Base-by-base conservation (phyloP, 2,888 invertebrate species). In the Hymenopus coronatus region DNA sequence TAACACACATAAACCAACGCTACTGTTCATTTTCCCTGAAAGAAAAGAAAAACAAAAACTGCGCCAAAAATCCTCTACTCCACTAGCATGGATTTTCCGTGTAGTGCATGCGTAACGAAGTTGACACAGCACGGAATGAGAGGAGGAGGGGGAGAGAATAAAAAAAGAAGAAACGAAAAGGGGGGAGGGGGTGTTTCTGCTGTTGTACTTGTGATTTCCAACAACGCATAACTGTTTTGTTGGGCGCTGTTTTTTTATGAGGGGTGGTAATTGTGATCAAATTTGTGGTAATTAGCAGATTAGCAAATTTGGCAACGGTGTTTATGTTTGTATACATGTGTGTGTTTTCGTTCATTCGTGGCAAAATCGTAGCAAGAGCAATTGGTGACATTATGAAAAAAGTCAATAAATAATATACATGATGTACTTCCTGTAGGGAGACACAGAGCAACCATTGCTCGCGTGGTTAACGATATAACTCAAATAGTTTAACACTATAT, bases 21-120 rank as follows among this genome's bases (percentile, higher is more conserved):
- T 84, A 46, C 85, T 87, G 87, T 87, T 87, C 30, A 87, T 87
- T 87, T 87, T 27, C 87, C 54, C 54, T 20, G 2, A 70, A 70
- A 70, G 54, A 70, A 70, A 70, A 25, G 20, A 81, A 54, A 54
- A 54, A 40, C 40, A 40, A 40, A 30, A 40, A 40, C 40, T 40
- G 40, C 40, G 40, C 70, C 12, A 70, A 25, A 87, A 82, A 82
- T 87, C 30, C 87, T 82, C 30, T 81, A 15, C 54, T 54, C 15
- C 20, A 20, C 54, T 20, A 70, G 87, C 82, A 87, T 87, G 82
- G 87, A 82, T 87, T 87, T 82, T 82, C 33, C 40, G 87, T 87
- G 82, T 33, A 82, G 87, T 87, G 70, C 33, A 87, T 82, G 81
- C 28, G 87, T 87, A 82, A 87, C 87, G 30, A 82, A 82, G 82